phyloP scores from a whole-genome alignment of 2,113 vertebrate species.

The Limanda limanda region DNA sequence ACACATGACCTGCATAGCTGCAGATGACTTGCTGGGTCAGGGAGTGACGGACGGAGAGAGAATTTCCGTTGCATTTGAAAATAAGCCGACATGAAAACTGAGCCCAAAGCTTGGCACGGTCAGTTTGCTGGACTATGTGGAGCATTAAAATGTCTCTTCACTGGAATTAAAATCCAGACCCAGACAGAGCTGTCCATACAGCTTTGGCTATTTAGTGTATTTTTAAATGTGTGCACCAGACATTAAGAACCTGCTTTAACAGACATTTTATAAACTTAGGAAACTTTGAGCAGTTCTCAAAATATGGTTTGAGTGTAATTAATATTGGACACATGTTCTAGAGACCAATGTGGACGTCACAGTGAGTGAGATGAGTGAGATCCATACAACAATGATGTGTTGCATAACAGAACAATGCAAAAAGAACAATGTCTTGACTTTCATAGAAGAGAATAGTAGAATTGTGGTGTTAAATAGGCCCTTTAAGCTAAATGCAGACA shows the following conservation, averaged over 20 bases:
- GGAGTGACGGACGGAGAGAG: background rate
- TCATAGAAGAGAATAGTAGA: too few species aligned
- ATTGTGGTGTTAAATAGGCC: too few species aligned
- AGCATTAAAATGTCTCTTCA: background rate
- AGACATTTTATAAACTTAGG: background rate
- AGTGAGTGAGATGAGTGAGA: too few species aligned
- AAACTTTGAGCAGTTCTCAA: background rate
- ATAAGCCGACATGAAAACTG: background rate
- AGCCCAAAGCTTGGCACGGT: slow-evolving; percentile 1
- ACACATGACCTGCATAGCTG: background rate
- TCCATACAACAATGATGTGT: too few species aligned
- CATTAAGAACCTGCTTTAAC: too few species aligned
- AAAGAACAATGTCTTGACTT: too few species aligned
- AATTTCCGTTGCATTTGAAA: background rate
- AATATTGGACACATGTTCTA: background rate
- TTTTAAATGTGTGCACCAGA: background rate
- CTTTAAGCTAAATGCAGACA: too few species aligned
- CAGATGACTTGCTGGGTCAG: background rate
- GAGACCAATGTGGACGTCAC: too few species aligned
- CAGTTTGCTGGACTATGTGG: background rate
- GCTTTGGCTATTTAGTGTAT: background rate
- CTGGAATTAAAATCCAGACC: background rate
- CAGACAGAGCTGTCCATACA: background rate
- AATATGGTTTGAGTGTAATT: background rate
- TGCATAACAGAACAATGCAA: too few species aligned